These are phyloP conservation scores for Hemicentrotus pulcherrimus DNA, from an alignment of 35 echinoderm and acorn worm species.

Conservation along the genomic window DNA sequence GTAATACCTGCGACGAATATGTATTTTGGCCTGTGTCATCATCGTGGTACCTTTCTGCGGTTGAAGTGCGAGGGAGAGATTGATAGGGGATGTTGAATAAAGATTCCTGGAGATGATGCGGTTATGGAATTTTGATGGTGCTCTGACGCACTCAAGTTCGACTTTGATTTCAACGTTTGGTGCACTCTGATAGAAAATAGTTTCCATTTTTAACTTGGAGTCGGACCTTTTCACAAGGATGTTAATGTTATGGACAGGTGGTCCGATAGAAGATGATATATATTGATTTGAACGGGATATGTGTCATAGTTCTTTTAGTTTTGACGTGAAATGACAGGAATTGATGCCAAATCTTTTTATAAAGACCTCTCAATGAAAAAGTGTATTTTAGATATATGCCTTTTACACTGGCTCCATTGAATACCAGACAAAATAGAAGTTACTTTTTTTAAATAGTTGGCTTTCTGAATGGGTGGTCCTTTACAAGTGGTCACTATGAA, in stretches of 20 bases:
- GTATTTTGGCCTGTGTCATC: conserved; percentile 16
- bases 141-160: background rate
- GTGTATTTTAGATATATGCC: too few species aligned
- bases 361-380: too few species aligned
- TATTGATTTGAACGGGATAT: background rate
- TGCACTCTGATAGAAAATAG: background rate
- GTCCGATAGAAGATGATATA: background rate
- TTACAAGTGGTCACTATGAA: too few species aligned
- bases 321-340: too few species aligned
- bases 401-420: too few species aligned
- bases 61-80: background rate
- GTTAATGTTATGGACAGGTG: too few species aligned
- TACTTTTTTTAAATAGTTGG: too few species aligned
- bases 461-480: too few species aligned
- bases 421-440: too few species aligned
- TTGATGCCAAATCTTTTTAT: too few species aligned
- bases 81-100: background rate
- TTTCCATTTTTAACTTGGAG: background rate
- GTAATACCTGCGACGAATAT: background rate
- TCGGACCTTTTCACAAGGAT: background rate
- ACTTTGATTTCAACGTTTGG: background rate
- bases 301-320: background rate
- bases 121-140: conserved; percentile 12
- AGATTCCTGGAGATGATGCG: conserved; percentile 5
- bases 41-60: background rate